These are phyloP conservation scores for Danaus chrysippus DNA, from an alignment of 2,888 invertebrate species.

Conservation along the genomic window DNA sequence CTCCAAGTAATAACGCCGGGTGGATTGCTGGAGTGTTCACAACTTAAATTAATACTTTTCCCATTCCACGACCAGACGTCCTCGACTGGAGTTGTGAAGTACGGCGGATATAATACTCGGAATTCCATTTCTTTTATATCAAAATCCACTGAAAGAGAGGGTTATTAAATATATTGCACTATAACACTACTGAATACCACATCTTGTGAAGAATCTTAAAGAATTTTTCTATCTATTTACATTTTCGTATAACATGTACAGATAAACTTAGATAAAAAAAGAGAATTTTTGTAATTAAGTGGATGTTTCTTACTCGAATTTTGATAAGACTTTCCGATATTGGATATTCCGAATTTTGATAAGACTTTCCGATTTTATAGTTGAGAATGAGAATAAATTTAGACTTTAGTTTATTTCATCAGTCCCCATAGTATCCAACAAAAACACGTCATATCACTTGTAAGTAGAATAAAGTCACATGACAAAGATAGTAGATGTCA, in stretches of 20 bases:
- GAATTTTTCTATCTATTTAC: too few species aligned
- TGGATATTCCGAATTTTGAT: not conserved
- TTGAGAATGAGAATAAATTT: too few species aligned
- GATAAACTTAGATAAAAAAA: too few species aligned
- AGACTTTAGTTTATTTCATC: too few species aligned
- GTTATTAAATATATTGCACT: not conserved
- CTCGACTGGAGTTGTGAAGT: conserved; percentile 44
- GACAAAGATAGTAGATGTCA: too few species aligned
- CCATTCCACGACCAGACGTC: conserved; percentile 59
- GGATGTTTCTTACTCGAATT: not conserved
- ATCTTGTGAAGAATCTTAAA: too few species aligned
- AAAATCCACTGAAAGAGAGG: conserved; percentile 41
- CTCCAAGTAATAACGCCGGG: conserved; percentile 54
- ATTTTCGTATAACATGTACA: too few species aligned
- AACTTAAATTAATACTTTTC: conserved; percentile 51
- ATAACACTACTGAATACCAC: not conserved
- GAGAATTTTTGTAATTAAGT: too few species aligned
- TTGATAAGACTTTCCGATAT: not conserved
- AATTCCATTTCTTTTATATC: conserved; percentile 43
- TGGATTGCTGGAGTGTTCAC: conserved; percentile 56
- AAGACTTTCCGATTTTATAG: not conserved
- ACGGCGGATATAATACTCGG: conserved; percentile 53
- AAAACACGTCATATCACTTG: too few species aligned
- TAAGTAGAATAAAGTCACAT: too few species aligned
- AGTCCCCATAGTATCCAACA: too few species aligned